Conservation (phyloP, 37 sponge, comb jelly and placozoan genomes). For the Tethya wilhelma region DNA sequence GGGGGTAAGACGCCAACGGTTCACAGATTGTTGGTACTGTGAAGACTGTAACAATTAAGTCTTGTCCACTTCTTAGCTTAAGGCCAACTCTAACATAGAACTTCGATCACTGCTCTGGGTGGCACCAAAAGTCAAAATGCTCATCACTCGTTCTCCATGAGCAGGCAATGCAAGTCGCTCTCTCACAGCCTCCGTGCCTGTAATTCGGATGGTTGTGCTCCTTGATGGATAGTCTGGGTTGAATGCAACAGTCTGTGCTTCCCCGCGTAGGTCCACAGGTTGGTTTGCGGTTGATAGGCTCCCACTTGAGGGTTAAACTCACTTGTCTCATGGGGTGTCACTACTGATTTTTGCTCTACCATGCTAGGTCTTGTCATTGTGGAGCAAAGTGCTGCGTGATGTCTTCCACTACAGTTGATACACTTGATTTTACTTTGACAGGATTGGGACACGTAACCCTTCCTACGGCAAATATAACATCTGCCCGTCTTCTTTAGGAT, state of each 20-base stretch:
- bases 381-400: conserved; percentile 29
- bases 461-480: conserved; percentile 37
- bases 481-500: conserved; percentile 21
- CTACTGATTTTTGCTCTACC: neutral
- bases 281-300: neutral
- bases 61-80: conserved; percentile 1
- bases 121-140: conserved; percentile 31
- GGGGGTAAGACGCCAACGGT: conserved; percentile 10
- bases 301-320: conserved; percentile 9
- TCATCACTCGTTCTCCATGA: conserved; percentile 7
- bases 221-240: conserved; percentile 20
- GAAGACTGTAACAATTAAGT: neutral
- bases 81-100: conserved; percentile 24
- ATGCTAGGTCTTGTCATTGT: neutral
- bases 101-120: neutral
- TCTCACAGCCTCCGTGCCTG: conserved; percentile 20
- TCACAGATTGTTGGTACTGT: conserved; percentile 40
- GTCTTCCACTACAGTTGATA: conserved; percentile 26
- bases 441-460: conserved; percentile 17
- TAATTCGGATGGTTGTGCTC: conserved; percentile 13
- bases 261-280: neutral
- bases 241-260: conserved; percentile 16
- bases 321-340: neutral
- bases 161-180: neutral
- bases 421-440: conserved; percentile 31